Percentiles rank a stretch among this genome's conserved stretches.
These are phyloP conservation scores for Thunnus thynnus DNA, from an alignment of 2,113 vertebrate genomes.

Conservation along the genomic window DNA sequence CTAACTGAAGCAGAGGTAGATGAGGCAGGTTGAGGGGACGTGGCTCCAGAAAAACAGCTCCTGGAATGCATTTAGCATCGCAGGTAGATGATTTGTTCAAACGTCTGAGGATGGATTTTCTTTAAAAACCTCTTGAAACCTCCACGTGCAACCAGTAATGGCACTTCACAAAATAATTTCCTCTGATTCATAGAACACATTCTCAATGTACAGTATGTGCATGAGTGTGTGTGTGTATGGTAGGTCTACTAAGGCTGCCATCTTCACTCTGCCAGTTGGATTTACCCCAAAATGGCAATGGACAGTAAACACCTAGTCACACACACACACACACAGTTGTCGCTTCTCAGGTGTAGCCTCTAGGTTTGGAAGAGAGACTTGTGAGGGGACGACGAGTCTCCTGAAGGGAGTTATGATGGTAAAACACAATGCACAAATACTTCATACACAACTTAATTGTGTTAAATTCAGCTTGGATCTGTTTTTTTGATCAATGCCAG, in stretches of 20 bases:
- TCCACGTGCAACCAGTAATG: neutral
- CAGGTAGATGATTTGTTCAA: neutral
- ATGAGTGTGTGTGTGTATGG: neutral
- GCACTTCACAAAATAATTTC: constrained; percentile 13
- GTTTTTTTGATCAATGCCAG: neutral
- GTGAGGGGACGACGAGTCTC: constrained; percentile 26
- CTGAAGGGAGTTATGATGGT: constrained; percentile 18
- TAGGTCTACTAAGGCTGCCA: constrained; percentile 2
- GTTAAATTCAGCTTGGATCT: neutral
- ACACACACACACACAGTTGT: neutral
- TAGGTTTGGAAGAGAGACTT: constrained; percentile 35
- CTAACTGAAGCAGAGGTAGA: neutral
- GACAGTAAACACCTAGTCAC: constrained; percentile 36
- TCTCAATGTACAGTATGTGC: constrained; percentile 21
- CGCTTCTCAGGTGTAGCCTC: constrained; percentile 51
- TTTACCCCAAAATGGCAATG: constrained; percentile 52
- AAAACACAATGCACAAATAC: neutral
- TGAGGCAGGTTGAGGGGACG: neutral
- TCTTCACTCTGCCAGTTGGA: constrained; percentile 63
- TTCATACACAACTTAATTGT: neutral
- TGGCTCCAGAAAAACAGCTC: neutral
- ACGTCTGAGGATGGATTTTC: constrained; percentile 8
- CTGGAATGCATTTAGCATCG: neutral
- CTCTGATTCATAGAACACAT: constrained; percentile 25
- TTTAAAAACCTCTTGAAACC: constrained; percentile 10